These are phyloP conservation scores for Trichopoda pennipes DNA, from an alignment of 2,888 invertebrate genomes.

Conservation along the genomic window DNA sequence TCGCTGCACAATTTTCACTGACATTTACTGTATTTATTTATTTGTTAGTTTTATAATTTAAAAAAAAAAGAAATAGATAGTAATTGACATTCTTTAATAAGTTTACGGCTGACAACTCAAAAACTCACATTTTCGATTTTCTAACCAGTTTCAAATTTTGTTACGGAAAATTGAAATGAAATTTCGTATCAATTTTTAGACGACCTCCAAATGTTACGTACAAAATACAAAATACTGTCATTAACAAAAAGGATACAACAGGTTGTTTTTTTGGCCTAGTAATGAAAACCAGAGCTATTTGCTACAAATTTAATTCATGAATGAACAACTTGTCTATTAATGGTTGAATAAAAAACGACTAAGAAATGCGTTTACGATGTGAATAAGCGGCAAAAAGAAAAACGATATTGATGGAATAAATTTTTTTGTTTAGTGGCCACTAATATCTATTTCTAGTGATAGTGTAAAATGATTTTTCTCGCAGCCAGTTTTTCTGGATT, in stretches of 20 bases:
- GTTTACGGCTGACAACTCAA: neutral
- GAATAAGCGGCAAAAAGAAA: neutral
- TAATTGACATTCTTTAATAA: neutral
- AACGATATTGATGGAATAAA: neutral
- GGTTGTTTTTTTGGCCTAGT: conserved; percentile 25
- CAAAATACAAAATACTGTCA: conserved; percentile 3
- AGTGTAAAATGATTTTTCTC: conserved; percentile 5
- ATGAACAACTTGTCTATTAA: conserved; percentile 15
- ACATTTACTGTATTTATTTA: no score
- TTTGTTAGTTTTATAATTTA: neutral
- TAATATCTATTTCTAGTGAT: conserved; percentile 1
- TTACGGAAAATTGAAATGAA: conserved; percentile 28
- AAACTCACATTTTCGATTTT: conserved; percentile 4
- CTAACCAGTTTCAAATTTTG: conserved; percentile 46
- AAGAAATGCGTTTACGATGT: conserved; percentile 24
- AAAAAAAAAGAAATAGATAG: neutral
- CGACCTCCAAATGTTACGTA: conserved; percentile 19
- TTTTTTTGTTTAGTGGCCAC: conserved; percentile 1
- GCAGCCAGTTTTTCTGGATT: conserved; percentile 29
- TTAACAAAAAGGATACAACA: conserved; percentile 31
- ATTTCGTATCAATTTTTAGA: neutral
- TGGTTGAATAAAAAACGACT: neutral
- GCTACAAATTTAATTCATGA: neutral
- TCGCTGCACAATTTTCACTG: no score
- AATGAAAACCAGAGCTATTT: neutral